Conservation (phyloP, 1,140 invertebrate genomes). For the Nixonia krombeini region DNA sequence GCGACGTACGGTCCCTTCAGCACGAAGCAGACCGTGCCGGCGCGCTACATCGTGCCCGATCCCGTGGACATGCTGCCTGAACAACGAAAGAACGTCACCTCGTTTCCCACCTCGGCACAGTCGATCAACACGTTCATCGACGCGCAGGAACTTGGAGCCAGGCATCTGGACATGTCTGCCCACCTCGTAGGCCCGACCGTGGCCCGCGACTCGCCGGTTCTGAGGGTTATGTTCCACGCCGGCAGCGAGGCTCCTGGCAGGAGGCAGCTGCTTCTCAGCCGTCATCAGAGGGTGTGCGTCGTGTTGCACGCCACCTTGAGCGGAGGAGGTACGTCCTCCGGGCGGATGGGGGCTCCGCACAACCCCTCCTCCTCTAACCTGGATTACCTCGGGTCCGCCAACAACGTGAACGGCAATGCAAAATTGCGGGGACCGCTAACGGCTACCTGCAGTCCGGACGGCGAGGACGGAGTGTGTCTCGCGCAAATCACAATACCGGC, state of each 20-base stretch:
- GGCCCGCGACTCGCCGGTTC: slow-evolving; percentile 86
- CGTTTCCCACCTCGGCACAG: slow-evolving; percentile 43
- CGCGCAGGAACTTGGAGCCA: slow-evolving; percentile 78
- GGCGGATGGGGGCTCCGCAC: slow-evolving; percentile 27
- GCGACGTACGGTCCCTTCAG: slow-evolving; percentile 94
- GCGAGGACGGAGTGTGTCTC: slow-evolving; percentile 90
- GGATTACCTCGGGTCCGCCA: not conserved
- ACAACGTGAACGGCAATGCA: slow-evolving; percentile 3
- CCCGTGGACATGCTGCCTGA: slow-evolving; percentile 74
- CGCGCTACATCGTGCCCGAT: slow-evolving; percentile 87
- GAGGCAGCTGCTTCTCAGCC: slow-evolving; percentile 68
- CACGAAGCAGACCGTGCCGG: slow-evolving; percentile 93
- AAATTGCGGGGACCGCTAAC: slow-evolving; percentile 73
- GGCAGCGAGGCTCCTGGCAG: slow-evolving; percentile 82
- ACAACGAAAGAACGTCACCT: slow-evolving; percentile 55
- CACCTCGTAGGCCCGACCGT: slow-evolving; percentile 89
- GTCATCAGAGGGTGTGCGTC: slow-evolving; percentile 79
- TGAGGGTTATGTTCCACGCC: slow-evolving; percentile 91
- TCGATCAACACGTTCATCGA: slow-evolving; percentile 69
- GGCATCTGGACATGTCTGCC: slow-evolving; percentile 89
- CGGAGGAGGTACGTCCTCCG: slow-evolving; percentile 19
- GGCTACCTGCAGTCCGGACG: slow-evolving; percentile 88
- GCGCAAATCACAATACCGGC: slow-evolving; percentile 87
- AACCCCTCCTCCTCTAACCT: slow-evolving; percentile 11
- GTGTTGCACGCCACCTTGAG: slow-evolving; percentile 79